Evolutionary conservation across 2,113 vertebrate species (phyloP), one percentile per base, ranked within the genome.

Genomic region (Rhea pennata): DNA sequence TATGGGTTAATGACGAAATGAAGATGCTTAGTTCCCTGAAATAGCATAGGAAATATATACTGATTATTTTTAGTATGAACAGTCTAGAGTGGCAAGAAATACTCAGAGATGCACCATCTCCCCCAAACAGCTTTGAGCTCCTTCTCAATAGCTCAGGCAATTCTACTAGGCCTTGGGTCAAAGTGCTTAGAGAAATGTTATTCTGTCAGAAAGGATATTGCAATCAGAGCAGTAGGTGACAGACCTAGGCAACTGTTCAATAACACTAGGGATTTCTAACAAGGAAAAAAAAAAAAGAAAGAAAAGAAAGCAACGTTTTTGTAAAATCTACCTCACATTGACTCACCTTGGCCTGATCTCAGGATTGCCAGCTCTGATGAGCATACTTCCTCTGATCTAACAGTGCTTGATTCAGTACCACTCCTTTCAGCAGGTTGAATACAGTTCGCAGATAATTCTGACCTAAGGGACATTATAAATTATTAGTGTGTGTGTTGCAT

Each of bases 101-200:
- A 15, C n/a, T n/a, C 50, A 58, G 40, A 20, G 17, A 15, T 9
- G 8, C 27, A 56, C 53, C 40, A 66, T n/a, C 29, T 22, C 23
- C 78, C 86, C 40, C 58, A 39, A 91, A 61, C 2, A 59, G 29
- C 36, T 58, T 58, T 31, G 42, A 82, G 58, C 50, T 40, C 36
- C 5, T 62, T 50, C 58, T 7, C 2, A 0, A 5, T 4, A 9
- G 36, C 26, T 22, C 19, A 29, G 58, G n/a, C 19, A 29, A 64
- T 89, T 13, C 56, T 65, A 27, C 10, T 27, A 75, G 42, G 22
- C 33, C 54, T 27, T 20, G 27, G 33, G 33, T 81, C 65, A 72
- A 36, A 58, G 21, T 27, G 6, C 9, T 67, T 13, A 33, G 0
- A 2, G 9, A 6, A 0, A 0, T 5, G 5, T 24, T 42, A 10